Conservation (phyloP, 2,797 vertebrate genomes). For the Poecilia gillii region DNA sequence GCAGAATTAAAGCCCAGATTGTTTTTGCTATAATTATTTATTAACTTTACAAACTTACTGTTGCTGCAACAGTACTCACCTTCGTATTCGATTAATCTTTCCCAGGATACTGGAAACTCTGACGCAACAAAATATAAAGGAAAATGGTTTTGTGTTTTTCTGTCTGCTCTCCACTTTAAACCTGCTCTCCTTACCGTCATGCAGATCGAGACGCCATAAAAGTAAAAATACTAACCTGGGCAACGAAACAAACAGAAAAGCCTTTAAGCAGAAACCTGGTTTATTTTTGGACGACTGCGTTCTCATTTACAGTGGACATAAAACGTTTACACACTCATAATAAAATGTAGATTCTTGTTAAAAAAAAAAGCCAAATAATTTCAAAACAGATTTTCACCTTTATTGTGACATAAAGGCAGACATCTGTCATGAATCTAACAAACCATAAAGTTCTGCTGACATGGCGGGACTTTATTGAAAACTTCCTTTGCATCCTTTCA, state of each 20-base stretch:
- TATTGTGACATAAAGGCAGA: not conserved
- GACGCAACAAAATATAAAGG: not conserved
- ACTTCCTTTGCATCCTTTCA: not conserved
- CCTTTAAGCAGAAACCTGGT: not conserved
- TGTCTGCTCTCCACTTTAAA: not conserved
- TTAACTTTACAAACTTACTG: conserved; percentile 1
- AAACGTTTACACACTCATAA: not conserved
- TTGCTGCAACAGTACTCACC: not conserved
- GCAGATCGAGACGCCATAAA: not conserved
- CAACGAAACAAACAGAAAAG: not conserved
- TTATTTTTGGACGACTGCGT: not conserved
- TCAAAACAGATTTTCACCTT: not conserved
- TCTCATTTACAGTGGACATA: not conserved
- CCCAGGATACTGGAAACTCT: not conserved
- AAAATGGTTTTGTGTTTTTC: not conserved
- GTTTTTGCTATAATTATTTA: conserved; percentile 1
- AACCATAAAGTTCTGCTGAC: not conserved
- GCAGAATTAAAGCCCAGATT: conserved; percentile 18
- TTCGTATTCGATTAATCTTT: not conserved
- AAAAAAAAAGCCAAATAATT: not conserved
- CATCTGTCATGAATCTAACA: not conserved
- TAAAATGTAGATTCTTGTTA: not conserved
- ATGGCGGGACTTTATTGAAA: not conserved
- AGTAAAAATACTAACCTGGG: not conserved
- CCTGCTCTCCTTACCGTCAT: not conserved